phyloP scores from a whole-genome alignment of 1,140 invertebrate genomes.

The Oppia nitens region DNA sequence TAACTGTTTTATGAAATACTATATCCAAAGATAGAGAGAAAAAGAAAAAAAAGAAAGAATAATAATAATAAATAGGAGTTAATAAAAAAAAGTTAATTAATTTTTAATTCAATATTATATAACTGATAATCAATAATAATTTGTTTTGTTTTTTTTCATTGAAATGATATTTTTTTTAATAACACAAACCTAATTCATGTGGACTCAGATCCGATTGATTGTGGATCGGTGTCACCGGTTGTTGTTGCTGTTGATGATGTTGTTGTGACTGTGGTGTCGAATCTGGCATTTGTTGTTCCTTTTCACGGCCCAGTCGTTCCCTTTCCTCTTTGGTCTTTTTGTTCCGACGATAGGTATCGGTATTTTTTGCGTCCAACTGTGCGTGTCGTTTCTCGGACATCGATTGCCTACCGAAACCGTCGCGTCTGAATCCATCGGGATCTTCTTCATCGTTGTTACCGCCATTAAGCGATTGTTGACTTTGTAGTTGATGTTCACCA shows the following conservation, averaged over 20 bases:
- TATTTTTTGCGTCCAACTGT: conserved; percentile 77
- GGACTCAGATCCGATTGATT: not conserved
- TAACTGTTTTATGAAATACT: too few species aligned
- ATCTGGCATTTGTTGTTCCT: not conserved
- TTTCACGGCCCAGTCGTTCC: conserved; percentile 1
- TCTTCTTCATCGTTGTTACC: not conserved
- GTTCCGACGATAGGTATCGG: conserved; percentile 83
- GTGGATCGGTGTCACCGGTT: not conserved
- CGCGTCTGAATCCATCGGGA: conserved; percentile 34
- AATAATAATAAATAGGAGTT: too few species aligned
- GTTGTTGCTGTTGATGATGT: not conserved
- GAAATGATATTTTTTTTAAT: too few species aligned
- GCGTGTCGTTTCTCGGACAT: conserved; percentile 95
- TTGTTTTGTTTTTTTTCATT: too few species aligned
- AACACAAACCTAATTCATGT: not conserved
- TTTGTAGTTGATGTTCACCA: not conserved
- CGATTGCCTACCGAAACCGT: conserved; percentile 81
- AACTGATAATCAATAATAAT: too few species aligned
- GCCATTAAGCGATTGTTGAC: conserved; percentile 12
- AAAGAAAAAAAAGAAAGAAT: too few species aligned
- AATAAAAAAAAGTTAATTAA: too few species aligned
- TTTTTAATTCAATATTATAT: too few species aligned
- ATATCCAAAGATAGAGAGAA: too few species aligned
- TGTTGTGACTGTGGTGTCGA: not conserved
- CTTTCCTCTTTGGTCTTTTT: conserved; percentile 44